Evolutionary conservation across 2,113 vertebrate species (phyloP), one percentile per base, ranked within the genome.

Genomic region (Gopherus flavomarginatus): DNA sequence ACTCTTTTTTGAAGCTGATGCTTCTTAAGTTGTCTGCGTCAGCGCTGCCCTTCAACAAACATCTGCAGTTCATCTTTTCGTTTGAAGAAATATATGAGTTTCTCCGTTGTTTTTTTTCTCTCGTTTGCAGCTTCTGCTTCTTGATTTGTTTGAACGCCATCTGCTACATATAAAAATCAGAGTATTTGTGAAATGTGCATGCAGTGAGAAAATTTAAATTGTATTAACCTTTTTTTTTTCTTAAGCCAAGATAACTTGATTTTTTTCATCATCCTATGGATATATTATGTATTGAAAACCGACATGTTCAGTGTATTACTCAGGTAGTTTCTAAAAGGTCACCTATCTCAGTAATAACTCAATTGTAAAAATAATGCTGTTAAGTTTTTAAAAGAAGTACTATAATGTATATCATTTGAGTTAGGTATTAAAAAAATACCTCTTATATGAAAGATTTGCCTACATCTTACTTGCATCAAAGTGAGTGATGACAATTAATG

Each of bases 21-120:
- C 91, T 95, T 96, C 97, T 98, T 97, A 96, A 95, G 98, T 98
- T 98, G 97, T 98, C 97, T 96, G 98, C 97, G 95, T 98, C 98
- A 98, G 98, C 98, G 98, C 97, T 85, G 98, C 98, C 98, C 98
- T 97, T 98, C 98, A 95, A 95, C 98, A 98, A 98, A 99, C 99
- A 99, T 99, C 99, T 99, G 99, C 94, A 98, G 97, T 97, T 99
- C 98, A 98, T 99, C 99, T 98, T 98, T 98, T 98, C 95, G 97
- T 99, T 99, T 99, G 98, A 99, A 99, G 98, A 99, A 99, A 99
- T 98, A 97, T 98, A 98, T 98, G 98, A 98, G 98, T 98, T 98
- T 98, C 97, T 98, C 98, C 98, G 97, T 97, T 97, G 97, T 97
- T 92, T 98, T 97, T 97, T 80, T 97, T 97, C 91, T 91, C 89